phyloP scores from a whole-genome alignment of 2,113 vertebrate species.

The Phylloscopus whistleri region DNA sequence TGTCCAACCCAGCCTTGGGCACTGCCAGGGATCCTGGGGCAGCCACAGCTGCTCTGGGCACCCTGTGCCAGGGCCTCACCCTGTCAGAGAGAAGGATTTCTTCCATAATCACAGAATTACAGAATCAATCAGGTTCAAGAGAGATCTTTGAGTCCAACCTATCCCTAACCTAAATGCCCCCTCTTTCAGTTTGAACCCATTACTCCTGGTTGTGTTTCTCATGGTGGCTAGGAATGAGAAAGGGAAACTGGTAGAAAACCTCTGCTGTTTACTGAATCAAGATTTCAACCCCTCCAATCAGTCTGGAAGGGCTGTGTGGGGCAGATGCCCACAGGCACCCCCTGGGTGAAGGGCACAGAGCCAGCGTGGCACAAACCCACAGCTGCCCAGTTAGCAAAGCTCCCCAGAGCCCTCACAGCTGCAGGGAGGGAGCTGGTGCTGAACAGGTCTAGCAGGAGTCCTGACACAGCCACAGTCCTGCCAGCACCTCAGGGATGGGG shows the following conservation, averaged over 20 bases:
- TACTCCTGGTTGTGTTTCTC: background rate
- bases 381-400: background rate
- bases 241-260: background rate
- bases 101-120: background rate
- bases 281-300: background rate
- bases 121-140: background rate
- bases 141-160: background rate
- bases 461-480: background rate
- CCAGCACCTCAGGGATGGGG: background rate
- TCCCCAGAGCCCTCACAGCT: rapidly evolving
- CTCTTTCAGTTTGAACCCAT: background rate
- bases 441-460: background rate
- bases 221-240: rapidly evolving
- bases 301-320: background rate
- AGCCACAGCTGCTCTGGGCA: background rate
- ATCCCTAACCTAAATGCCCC: background rate
- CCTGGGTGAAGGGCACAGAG: rapidly evolving
- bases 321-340: background rate
- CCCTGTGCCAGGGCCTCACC: background rate
- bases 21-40: background rate
- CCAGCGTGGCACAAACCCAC: rapidly evolving
- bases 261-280: background rate
- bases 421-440: background rate
- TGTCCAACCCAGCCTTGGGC: rapidly evolving
- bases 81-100: background rate